phyloP scores from a whole-genome alignment of 2,113 vertebrate genomes.

The pig (Sus scrofa) region DNA sequence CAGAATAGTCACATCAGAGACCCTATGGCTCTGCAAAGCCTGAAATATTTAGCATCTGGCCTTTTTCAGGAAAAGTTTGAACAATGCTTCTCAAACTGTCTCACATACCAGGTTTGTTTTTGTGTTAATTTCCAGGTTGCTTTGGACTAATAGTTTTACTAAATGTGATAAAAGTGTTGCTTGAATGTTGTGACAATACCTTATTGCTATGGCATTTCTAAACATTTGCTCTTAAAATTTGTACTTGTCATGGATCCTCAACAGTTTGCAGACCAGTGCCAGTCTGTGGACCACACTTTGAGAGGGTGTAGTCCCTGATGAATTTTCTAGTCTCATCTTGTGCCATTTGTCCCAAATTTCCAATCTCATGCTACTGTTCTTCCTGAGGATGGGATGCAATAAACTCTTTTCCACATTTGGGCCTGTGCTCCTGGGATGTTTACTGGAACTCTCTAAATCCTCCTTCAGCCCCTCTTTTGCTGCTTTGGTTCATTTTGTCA shows the following conservation, averaged over 20 bases:
- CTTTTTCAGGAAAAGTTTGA: neutral
- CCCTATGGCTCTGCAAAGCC: neutral
- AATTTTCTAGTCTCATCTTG: neutral
- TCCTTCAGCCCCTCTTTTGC: neutral
- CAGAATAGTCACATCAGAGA: neutral
- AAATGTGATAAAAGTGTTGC: slow-evolving; percentile 36
- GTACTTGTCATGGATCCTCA: neutral
- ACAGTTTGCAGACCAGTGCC: neutral
- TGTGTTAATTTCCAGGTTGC: slow-evolving; percentile 8
- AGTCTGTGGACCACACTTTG: neutral
- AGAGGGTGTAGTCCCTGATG: neutral
- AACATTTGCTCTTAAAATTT: slow-evolving; percentile 11
- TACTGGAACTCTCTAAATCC: neutral
- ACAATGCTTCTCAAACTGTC: neutral
- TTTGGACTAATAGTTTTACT: slow-evolving; percentile 11
- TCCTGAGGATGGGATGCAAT: neutral
- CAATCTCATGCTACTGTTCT: neutral
- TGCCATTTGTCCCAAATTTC: neutral
- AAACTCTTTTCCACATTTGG: neutral
- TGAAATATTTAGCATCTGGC: neutral
- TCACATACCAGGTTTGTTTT: neutral
- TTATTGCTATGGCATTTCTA: neutral
- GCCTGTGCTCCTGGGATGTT: neutral
- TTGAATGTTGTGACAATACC: neutral
- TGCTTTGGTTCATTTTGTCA: neutral